Evolutionary conservation across 2,888 invertebrate species (phyloP), one percentile per base, ranked within the genome.

Genomic region (Apamea epomidion): DNA sequence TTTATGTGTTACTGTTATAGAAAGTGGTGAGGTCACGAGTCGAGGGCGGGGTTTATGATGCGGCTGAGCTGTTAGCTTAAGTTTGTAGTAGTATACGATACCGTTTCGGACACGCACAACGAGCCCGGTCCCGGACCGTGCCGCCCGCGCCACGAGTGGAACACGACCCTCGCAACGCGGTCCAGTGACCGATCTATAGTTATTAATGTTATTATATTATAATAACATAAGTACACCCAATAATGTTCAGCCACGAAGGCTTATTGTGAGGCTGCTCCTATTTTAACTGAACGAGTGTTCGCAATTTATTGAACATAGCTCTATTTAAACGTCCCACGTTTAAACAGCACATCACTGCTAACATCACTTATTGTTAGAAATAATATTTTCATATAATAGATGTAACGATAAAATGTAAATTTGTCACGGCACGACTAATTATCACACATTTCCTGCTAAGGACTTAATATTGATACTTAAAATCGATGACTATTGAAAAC

Each of bases 131-230:
- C 80, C 74, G 74, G 69, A 78, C 73, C 37, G 80, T 82, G 83
- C 75, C 71, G 73, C 62, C 82, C 84, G 79, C 81, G 85, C 89
- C 89, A 87, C 90, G 88, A 86, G 90, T 86, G 94, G 94, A 93
- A 94, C 94, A 88, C 86, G 88, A 90, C 92, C 94, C 94, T 95
- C 95, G 95, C 94, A 92, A 90, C 92, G 92, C 92, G 92, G 92
- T 92, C 91, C 90, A 84, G 83, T 82, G 92, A 89, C 91, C 92
- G 90, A 89, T 91, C 84, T 92, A 84, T 85, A 89, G 83, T 88
- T 80, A 84, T 89, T 86, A 86, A 89, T 91, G 86, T 93, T 91
- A 91, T 91, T 92, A 89, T 92, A 90, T 45, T 78, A 80, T 91
- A 91, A 90, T 92, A 92, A 90, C 91, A 91, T 92, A 93, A 93